Evolutionary conservation across 1,140 invertebrate species (phyloP).

Genomic region (Caenorhabditis tropicalis): DNA sequence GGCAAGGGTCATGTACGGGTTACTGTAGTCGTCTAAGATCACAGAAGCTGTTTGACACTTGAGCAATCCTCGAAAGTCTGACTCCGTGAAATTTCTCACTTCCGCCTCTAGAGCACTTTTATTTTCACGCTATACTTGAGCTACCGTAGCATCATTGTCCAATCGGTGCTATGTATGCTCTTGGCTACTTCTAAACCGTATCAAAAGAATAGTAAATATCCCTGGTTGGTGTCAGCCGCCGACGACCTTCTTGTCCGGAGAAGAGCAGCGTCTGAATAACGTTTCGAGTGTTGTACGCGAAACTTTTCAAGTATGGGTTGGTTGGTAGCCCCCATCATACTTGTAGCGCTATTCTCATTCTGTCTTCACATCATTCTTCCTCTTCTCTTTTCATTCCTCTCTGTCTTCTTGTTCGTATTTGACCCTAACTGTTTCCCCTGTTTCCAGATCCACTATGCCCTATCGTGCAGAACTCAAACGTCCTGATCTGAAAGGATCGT

Average conservation of each 20-base stretch:
- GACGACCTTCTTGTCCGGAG: slow-evolving; percentile 35
- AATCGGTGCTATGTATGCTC: slow-evolving; percentile 37
- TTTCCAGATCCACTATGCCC: slow-evolving; percentile 54
- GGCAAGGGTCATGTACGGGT: background rate
- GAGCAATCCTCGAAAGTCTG: background rate
- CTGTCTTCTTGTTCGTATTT: background rate
- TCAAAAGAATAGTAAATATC: slow-evolving; percentile 13
- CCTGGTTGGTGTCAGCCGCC: slow-evolving; percentile 24
- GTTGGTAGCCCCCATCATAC: slow-evolving; percentile 6
- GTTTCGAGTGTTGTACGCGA: slow-evolving; percentile 36
- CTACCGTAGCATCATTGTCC: slow-evolving; percentile 26
- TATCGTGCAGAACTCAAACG: slow-evolving; percentile 62
- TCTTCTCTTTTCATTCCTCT: background rate
- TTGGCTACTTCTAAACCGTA: slow-evolving; percentile 34
- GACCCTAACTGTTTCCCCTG: background rate
- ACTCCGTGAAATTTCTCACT: background rate
- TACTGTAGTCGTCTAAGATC: background rate
- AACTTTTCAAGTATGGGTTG: slow-evolving; percentile 23
- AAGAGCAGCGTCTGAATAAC: slow-evolving; percentile 35
- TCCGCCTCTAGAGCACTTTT: slow-evolving; percentile 35
- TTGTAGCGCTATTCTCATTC: background rate
- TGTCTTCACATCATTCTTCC: background rate
- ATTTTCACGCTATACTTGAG: slow-evolving; percentile 29
- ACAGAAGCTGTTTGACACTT: slow-evolving; percentile 7
- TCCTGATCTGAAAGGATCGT: slow-evolving; percentile 61